phyloP scores from a whole-genome alignment of 2,113 vertebrate species.

The Eubucco bourcierii region DNA sequence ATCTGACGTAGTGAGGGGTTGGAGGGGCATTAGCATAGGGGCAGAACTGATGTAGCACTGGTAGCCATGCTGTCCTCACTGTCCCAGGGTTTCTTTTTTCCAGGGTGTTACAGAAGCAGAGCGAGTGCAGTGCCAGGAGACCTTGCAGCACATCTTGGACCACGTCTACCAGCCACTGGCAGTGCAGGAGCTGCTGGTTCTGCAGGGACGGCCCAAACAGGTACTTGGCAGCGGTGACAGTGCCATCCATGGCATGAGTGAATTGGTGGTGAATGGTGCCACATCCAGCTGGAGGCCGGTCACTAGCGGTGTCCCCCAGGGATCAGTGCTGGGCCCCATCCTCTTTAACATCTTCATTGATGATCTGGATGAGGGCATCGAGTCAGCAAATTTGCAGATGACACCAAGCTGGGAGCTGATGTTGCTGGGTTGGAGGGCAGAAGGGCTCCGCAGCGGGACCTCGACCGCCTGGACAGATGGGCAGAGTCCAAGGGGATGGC shows the following conservation, averaged over 20 bases:
- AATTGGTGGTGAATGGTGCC: too few species aligned
- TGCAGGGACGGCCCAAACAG: conserved; percentile 89
- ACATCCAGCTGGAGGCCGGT: too few species aligned
- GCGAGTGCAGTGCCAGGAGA: conserved; percentile 67
- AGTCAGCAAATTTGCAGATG: too few species aligned
- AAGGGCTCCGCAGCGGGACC: too few species aligned
- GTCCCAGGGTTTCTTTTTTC: not conserved
- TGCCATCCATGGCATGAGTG: fast-evolving
- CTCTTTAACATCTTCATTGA: too few species aligned
- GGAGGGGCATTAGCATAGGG: not conserved
- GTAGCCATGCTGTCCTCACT: fast-evolving
- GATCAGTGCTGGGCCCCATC: too few species aligned
- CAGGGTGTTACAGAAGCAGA: conserved; percentile 81
- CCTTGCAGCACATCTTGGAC: conserved; percentile 79
- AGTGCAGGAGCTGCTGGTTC: conserved; percentile 87
- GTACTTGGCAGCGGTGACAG: conserved; percentile 44
- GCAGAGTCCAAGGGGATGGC: too few species aligned
- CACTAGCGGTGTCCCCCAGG: too few species aligned
- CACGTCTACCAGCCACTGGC: conserved; percentile 90
- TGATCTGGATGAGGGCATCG: too few species aligned
- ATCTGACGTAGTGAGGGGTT: not conserved
- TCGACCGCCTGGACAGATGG: too few species aligned
- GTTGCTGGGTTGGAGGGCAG: too few species aligned
- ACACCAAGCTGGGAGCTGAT: too few species aligned
- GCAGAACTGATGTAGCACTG: fast-evolving